phyloP scores from a whole-genome alignment of 1,140 invertebrate genomes.

The Nixonia krombeini region DNA sequence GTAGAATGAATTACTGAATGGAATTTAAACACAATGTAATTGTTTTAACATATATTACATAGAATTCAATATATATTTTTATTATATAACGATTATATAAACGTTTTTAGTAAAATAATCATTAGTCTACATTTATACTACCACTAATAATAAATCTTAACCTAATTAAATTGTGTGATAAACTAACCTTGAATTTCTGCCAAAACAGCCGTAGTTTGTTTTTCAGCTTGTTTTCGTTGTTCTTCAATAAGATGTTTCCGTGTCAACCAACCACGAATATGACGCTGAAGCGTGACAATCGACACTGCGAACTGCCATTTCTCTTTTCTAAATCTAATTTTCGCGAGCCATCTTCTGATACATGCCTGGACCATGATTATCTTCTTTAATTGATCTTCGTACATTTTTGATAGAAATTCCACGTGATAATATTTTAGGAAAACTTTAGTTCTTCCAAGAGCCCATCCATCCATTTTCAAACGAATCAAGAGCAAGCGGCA shows the following conservation, averaged over 20 bases:
- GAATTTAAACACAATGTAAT: too few relatives aligned
- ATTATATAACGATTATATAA: too few relatives aligned
- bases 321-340: slow-evolving; percentile 72
- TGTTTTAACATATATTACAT: too few relatives aligned
- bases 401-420: slow-evolving; percentile 84
- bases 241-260: slow-evolving; percentile 69
- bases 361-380: slow-evolving; percentile 81
- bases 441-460: slow-evolving; percentile 88
- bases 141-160: too few relatives aligned
- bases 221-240: slow-evolving; percentile 63
- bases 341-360: slow-evolving; percentile 80
- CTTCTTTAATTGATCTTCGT: slow-evolving; percentile 81
- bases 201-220: slow-evolving; percentile 28
- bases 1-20: too few relatives aligned
- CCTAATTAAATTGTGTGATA: too few relatives aligned
- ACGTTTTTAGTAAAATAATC: too few relatives aligned
- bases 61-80: too few relatives aligned
- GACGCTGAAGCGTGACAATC: slow-evolving; percentile 78
- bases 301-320: slow-evolving; percentile 77
- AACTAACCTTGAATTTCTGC: slow-evolving; percentile 41
- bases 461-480: slow-evolving; percentile 86
- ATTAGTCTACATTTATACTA: too few relatives aligned
- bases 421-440: slow-evolving; percentile 91
- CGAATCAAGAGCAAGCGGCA: slow-evolving; percentile 80
- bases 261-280: slow-evolving; percentile 78